These are phyloP conservation scores for Leptinotarsa haldemani DNA, from an alignment of 2,888 invertebrate species.

Conservation along the genomic window DNA sequence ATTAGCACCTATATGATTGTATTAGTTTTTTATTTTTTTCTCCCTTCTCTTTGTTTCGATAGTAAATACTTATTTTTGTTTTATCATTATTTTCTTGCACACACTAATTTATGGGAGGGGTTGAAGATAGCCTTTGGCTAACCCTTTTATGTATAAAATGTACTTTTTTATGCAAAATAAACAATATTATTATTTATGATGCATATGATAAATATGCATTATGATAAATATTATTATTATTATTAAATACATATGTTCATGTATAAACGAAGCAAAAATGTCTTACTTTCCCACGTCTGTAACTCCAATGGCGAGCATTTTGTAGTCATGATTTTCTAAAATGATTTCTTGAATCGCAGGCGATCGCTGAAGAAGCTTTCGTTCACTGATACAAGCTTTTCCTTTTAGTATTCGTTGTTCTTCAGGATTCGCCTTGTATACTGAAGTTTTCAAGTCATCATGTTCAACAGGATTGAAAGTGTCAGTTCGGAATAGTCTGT, in stretches of 20 bases:
- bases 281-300: slow-evolving; percentile 59
- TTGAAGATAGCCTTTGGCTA: no score
- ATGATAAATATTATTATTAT: no score
- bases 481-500: slow-evolving; percentile 72
- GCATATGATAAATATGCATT: no score
- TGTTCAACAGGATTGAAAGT: slow-evolving; percentile 72
- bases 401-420: slow-evolving; percentile 71
- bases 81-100: no score
- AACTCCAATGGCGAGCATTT: slow-evolving; percentile 70
- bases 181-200: no score
- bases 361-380: slow-evolving; percentile 71
- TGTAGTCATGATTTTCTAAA: slow-evolving; percentile 71
- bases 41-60: no score
- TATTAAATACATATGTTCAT: background rate
- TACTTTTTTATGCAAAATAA: no score
- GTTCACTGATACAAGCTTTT: slow-evolving; percentile 67
- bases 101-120: no score
- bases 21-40: no score
- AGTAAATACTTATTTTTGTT: no score
- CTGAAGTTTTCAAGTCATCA: slow-evolving; percentile 59
- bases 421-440: slow-evolving; percentile 60
- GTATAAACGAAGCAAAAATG: slow-evolving; percentile 35
- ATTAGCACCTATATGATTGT: no score
- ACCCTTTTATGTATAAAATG: no score
- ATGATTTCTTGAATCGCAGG: slow-evolving; percentile 72